Conservation (phyloP, 2,113 vertebrate species). For the Orycteropus afer region DNA sequence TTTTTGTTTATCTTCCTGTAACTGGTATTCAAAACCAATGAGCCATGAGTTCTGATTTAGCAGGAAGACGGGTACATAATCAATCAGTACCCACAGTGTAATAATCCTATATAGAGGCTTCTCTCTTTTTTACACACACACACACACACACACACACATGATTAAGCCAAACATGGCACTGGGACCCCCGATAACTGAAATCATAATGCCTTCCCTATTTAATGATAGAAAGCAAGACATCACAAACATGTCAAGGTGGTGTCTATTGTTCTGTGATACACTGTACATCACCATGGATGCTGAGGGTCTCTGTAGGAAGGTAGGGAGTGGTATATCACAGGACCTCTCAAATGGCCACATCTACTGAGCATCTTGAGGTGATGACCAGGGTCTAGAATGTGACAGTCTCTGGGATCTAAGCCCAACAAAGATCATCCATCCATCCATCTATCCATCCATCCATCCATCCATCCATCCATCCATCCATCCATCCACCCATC, state of each 20-base stretch:
- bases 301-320: background rate
- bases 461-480: too few species aligned
- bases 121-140: too few species aligned
- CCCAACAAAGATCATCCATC: background rate
- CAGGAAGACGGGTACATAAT: background rate
- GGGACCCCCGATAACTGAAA: background rate
- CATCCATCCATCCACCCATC: too few species aligned
- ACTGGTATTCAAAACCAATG: background rate
- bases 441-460: too few species aligned
- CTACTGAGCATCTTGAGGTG: background rate
- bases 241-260: background rate
- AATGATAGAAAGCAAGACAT: background rate
- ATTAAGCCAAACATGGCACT: background rate
- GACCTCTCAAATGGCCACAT: background rate
- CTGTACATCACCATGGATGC: background rate
- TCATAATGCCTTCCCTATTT: background rate
- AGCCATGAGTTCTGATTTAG: background rate
- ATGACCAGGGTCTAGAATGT: background rate
- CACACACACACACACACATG: background rate
- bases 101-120: background rate
- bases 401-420: background rate
- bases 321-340: background rate
- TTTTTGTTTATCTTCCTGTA: background rate
- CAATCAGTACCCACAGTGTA: background rate
- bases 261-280: background rate